Evolutionary conservation across 1,140 invertebrate genomes (phyloP).

Genomic region (Venustaconcha ellipsiformis): DNA sequence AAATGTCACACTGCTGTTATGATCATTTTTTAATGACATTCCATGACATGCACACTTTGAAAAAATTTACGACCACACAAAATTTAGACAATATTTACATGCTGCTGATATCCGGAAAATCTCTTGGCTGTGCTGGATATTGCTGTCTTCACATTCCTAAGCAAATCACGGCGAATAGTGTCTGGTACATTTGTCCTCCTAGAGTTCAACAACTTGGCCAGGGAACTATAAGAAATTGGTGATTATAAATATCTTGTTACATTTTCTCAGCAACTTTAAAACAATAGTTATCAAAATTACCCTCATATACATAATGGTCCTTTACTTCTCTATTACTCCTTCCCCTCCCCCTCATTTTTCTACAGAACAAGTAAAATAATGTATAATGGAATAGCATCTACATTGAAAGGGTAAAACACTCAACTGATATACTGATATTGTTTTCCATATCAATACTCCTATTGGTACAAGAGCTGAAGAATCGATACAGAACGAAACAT

Average conservation of each 20-base stretch:
- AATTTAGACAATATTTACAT: conserved; percentile 44
- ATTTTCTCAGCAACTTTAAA: background rate
- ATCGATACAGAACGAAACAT: too few relatives aligned
- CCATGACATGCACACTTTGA: background rate
- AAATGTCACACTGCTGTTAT: background rate
- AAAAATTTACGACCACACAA: background rate
- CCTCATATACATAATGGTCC: background rate
- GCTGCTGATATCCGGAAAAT: conserved; percentile 61
- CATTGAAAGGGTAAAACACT: too few relatives aligned
- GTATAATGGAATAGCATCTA: too few relatives aligned
- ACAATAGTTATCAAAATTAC: background rate
- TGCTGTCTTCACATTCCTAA: conserved; percentile 56
- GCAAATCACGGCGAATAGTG: conserved; percentile 34
- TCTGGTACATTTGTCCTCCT: conserved; percentile 34
- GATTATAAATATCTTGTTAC: background rate
- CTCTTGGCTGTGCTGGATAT: conserved; percentile 55
- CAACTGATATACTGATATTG: too few relatives aligned
- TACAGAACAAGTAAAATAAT: background rate
- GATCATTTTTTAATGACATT: background rate
- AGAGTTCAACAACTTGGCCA: conserved; percentile 41
- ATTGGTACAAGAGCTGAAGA: too few relatives aligned
- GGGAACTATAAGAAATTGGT: conserved; percentile 34
- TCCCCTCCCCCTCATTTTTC: background rate
- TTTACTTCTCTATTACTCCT: background rate
- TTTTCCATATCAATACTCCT: too few relatives aligned